phyloP scores from a whole-genome alignment of 2,113 vertebrate genomes.

The Zootoca vivipara region DNA sequence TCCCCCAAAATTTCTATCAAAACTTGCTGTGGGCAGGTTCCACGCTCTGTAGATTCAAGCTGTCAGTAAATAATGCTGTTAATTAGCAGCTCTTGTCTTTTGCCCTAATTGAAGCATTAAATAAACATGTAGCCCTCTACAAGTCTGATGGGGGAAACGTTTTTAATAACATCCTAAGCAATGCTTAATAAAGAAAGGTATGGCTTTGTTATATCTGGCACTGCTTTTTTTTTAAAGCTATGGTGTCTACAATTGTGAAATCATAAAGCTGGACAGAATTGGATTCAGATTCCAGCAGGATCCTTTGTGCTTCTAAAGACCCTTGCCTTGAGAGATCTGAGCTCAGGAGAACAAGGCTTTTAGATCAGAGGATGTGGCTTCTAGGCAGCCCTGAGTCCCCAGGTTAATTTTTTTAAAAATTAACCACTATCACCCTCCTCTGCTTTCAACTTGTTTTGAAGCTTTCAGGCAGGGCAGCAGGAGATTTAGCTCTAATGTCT shows the following conservation, averaged over 20 bases:
- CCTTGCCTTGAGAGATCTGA: neutral
- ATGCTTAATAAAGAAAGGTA: neutral
- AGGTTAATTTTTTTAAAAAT: neutral
- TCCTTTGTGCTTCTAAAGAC: neutral
- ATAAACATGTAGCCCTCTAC: constrained; percentile 59
- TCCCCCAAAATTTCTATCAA: constrained; percentile 59
- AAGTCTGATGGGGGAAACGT: constrained; percentile 23
- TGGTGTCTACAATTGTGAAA: neutral
- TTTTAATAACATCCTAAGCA: constrained; percentile 42
- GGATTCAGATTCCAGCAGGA: neutral
- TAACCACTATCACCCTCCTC: neutral
- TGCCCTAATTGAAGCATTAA: constrained; percentile 69
- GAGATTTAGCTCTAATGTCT: too few relatives aligned
- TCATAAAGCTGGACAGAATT: neutral
- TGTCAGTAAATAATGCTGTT: constrained; percentile 70
- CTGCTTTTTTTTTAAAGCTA: neutral
- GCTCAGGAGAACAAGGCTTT: neutral
- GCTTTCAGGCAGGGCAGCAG: neutral
- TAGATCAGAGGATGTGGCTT: neutral
- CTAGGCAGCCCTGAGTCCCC: neutral
- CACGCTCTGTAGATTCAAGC: constrained; percentile 69
- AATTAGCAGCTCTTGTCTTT: constrained; percentile 71
- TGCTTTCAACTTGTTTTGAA: neutral
- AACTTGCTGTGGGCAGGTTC: constrained; percentile 63
- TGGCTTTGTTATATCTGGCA: neutral